Base-by-base conservation (phyloP, 2,797 vertebrate genomes). In the Glyptemys insculpta region DNA sequence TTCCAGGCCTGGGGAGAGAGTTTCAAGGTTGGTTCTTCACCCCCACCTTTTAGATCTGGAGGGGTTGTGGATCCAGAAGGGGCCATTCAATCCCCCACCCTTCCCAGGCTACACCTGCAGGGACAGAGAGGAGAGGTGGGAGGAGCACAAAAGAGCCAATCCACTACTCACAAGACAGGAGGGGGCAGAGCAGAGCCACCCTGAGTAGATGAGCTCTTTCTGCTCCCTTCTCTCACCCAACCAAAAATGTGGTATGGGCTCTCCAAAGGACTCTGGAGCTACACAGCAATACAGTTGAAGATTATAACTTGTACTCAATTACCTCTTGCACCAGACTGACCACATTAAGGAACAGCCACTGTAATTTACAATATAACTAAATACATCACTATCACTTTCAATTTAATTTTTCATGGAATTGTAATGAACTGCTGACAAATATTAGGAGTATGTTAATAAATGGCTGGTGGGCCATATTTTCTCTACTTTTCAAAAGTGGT, bases 41-140 rank as follows among this genome's bases (percentile, higher is more conserved):
- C 31, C 29, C 59, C 3, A 34, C 29, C 31, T 62, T 62, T 62
- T 31, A 62, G 31, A 62, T 62, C 59, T 34, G 59, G 59, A 62
- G 59, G 31, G 31, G 31, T 79, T 15, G 81, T 41, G 6, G 79
- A 89, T 76, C 65, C 74, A 95, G 85, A 27, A 44, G 1, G 3
- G 2, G 65, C 83, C 86, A 87, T 83, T n/a, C 74, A 9, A 18
- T 83, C 84, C 49, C 81, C 68, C 53, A 92, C 95, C 87, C 88
- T 92, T 85, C 94, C 89, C 86, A 95, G 83, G 62, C 92, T 92
- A 95, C 90, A 34, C 44, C 83, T 97, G 94, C 81, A 90, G n/a
- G 12, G 90, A 10, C 50, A 94, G 94, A 92, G 47, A 89, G 59
- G 49, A 93, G 29, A 90, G 19, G 23, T 80, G 88, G 12, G 47